Percentiles rank a stretch among this genome's conserved stretches.
These are phyloP conservation scores for Gallinago stenura DNA, from an alignment of 2,797 vertebrate species.

Conservation along the genomic window DNA sequence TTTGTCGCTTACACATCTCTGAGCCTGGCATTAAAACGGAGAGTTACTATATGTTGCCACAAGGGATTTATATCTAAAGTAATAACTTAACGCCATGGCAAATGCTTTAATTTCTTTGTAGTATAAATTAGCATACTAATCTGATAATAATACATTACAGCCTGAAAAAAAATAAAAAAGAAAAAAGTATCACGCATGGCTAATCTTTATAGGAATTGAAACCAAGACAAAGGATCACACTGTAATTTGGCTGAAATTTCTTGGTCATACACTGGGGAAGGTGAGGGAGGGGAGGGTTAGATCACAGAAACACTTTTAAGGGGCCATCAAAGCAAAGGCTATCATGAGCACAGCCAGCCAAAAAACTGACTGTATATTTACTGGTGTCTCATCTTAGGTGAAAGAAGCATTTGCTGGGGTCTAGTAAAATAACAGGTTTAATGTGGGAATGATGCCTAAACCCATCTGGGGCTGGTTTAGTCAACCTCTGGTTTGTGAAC, in stretches of 20 bases:
- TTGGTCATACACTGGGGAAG: neutral
- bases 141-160: conserved; percentile 46
- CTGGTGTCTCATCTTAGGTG: neutral
- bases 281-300: neutral
- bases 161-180: neutral
- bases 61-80: conserved; percentile 44
- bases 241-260: neutral
- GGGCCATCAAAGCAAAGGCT: neutral
- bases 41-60: neutral
- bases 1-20: neutral
- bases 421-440: neutral
- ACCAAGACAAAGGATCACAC: neutral
- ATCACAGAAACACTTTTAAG: neutral
- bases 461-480: neutral
- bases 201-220: conserved; percentile 6
- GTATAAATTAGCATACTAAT: conserved; percentile 58
- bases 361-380: neutral
- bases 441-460: neutral
- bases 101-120: conserved; percentile 58
- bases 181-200: neutral
- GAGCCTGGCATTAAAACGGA: neutral
- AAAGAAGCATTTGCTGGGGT: fast-evolving
- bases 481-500: neutral
- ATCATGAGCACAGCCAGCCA: neutral
- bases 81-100: conserved; percentile 9